Evolutionary conservation across 2,888 invertebrate genomes (phyloP).

Genomic region (Baronia brevicornis): DNA sequence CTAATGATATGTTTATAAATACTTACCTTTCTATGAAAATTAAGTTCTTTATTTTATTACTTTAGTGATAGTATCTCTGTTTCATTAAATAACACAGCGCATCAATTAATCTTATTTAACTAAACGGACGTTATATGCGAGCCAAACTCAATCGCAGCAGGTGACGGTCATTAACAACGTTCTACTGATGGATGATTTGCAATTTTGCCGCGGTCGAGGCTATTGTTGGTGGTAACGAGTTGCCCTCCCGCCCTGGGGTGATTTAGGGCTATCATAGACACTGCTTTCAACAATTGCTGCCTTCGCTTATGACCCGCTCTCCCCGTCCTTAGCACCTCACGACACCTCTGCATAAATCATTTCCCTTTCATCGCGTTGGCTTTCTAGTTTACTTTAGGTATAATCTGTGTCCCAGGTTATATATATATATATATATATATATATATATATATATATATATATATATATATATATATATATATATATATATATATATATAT

Average conservation of each 20-base stretch:
- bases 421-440: too few relatives aligned
- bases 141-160: constrained; percentile 38
- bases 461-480: too few relatives aligned
- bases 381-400: constrained; percentile 51
- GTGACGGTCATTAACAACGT: constrained; percentile 40
- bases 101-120: constrained; percentile 15
- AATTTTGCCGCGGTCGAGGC: constrained; percentile 31
- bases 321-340: constrained; percentile 43
- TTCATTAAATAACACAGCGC: constrained; percentile 10
- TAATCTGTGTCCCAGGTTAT: constrained; percentile 32
- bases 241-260: constrained; percentile 41
- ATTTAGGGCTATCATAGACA: constrained; percentile 55
- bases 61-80: too few relatives aligned
- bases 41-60: too few relatives aligned
- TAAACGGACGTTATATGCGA: constrained; percentile 31
- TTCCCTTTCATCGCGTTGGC: constrained; percentile 55
- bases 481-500: too few relatives aligned
- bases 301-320: constrained; percentile 49
- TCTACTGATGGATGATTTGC: constrained; percentile 49
- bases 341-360: constrained; percentile 43
- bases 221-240: constrained; percentile 31
- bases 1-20: too few relatives aligned
- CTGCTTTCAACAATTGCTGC: constrained; percentile 61
- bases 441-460: too few relatives aligned
- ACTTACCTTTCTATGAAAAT: too few relatives aligned